Evolutionary conservation across 2,113 vertebrate species (phyloP), one percentile per base, ranked within the genome.

Genomic region (Pungitius pungitius): DNA sequence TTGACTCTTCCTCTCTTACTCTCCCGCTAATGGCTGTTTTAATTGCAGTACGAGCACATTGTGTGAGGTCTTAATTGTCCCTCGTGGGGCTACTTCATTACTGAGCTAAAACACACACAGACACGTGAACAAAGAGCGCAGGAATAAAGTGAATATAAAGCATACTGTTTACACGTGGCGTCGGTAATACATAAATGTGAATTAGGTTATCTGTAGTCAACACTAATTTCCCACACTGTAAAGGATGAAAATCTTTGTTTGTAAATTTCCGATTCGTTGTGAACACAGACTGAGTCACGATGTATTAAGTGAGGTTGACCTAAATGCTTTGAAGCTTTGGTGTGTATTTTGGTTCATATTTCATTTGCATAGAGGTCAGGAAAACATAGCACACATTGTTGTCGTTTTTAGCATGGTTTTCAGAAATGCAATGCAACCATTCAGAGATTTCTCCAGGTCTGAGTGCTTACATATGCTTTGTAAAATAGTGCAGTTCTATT

Each of bases 21-120:
- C 69, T 72, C 39, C 12, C 55, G 54, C 78, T 89, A 82, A 86
- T 86, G 59, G 63, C 62, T 73, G 72, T 83, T 90, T 89, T 92
- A 92, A 91, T 92, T 88, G 86, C 86, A 66, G 73, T 91, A 82
- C 70, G 83, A 87, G 75, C 76, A 85, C 87, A 79, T 84, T 78
- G 84, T 87, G 78, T 66, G 62, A 84, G 68, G 77, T 79, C 75
- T 69, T 90, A 91, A 90, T 92, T 81, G 78, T 86, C 65, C 78
- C 85, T 83, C 81, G 64, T 84, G 78, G 71, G 83, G 86, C 68
- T 72, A 51, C 84, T 80, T 81, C 27, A 49, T 82, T 84, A 78
- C 69, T 47, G 52, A 81, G 68, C 68, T 75, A 69, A 81, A 75
- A 59, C 59, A 55, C 22, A 61, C 39, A 39, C 37, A 71, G 49